Base-by-base conservation (phyloP, 2,888 invertebrate species). In the Lithodes maja region DNA sequence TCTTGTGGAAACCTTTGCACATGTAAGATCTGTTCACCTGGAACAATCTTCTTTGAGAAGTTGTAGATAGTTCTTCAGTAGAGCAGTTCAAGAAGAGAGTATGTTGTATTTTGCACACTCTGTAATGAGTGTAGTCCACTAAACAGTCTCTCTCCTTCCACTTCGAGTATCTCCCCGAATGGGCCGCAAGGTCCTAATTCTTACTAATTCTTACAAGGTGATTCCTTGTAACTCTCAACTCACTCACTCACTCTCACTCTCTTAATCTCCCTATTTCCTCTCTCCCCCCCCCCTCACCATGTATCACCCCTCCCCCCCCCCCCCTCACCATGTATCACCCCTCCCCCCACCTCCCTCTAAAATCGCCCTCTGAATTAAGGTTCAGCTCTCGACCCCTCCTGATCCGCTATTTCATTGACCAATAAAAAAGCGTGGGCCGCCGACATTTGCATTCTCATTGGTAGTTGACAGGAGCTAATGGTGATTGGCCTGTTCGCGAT, bases 371-470 rank as follows among this genome's bases (percentile, higher is more conserved):
- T 33, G 33, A 33, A 33, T 33, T 33, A 33, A 33, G 33, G 33
- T 33, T 0, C 33, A 33, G 33, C 33, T 33, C 5, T 5, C 61
- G 61, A 5, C 61, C 61, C 61, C 61, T 61, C 61, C 61, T 61
- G 61, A 61, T 61, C 61, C 61, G 61, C 61, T 61, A 61, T 61
- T 61, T 61, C 61, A 61, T 61, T 61, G 61, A 61, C 61, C 61
- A 61, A 61, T 61, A 61, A 61, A 61, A 61, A 61, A 61, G 61
- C 61, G 61, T 61, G 7, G 7, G 12, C 61, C 61, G 12, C 61
- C 61, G 1, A 12, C 61, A 61, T 61, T 61, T 61, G 61, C 61
- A 61, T 61, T 61, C 61, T 61, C 7, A 61, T 61, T 61, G 61
- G 61, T 61, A 61, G 61, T 61, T 61, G 61, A 12, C 12, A 5